Percentiles rank a stretch among this genome's conserved stretches.
These are phyloP conservation scores for Drosophila leontia DNA, from an alignment of 1,140 invertebrate species.

Conservation along the genomic window DNA sequence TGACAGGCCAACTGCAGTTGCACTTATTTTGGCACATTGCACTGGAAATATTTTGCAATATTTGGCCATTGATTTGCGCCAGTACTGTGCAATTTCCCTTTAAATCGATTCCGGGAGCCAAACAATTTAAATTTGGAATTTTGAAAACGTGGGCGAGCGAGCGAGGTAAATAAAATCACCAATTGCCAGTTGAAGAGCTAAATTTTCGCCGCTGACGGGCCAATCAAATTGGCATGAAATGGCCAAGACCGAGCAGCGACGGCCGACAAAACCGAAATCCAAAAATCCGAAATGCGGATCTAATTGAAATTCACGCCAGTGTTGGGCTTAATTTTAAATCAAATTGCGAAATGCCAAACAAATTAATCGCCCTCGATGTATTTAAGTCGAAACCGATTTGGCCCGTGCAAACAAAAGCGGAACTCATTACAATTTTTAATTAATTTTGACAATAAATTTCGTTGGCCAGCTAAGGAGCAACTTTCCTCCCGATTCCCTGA, in stretches of 20 bases:
- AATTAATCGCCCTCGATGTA: slow-evolving; percentile 72
- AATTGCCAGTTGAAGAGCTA: slow-evolving; percentile 38
- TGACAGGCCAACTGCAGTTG: slow-evolving; percentile 43
- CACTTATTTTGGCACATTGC: slow-evolving; percentile 46
- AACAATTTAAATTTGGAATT: slow-evolving; percentile 45
- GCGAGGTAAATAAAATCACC: slow-evolving; percentile 54
- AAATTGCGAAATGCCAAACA: slow-evolving; percentile 71
- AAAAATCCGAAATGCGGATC: slow-evolving; percentile 34
- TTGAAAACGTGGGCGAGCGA: background rate
- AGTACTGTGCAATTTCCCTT: slow-evolving; percentile 14
- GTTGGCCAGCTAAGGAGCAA: slow-evolving; percentile 1
- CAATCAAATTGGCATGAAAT: slow-evolving; percentile 78
- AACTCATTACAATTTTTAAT: slow-evolving; percentile 82
- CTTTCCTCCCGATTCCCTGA: background rate
- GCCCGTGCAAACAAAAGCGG: slow-evolving; percentile 1
- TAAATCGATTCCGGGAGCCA: slow-evolving; percentile 34
- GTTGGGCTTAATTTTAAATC: slow-evolving; percentile 69
- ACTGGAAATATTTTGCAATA: slow-evolving; percentile 44
- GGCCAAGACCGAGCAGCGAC: slow-evolving; percentile 20
- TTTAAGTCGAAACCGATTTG: slow-evolving; percentile 55
- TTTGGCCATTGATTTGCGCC: slow-evolving; percentile 38
- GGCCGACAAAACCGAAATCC: slow-evolving; percentile 11
- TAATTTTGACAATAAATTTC: slow-evolving; percentile 80
- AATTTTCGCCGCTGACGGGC: slow-evolving; percentile 52
- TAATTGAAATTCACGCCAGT: slow-evolving; percentile 76